Conservation (phyloP, 2,797 vertebrate species). For the Loris lydekkerianus region DNA sequence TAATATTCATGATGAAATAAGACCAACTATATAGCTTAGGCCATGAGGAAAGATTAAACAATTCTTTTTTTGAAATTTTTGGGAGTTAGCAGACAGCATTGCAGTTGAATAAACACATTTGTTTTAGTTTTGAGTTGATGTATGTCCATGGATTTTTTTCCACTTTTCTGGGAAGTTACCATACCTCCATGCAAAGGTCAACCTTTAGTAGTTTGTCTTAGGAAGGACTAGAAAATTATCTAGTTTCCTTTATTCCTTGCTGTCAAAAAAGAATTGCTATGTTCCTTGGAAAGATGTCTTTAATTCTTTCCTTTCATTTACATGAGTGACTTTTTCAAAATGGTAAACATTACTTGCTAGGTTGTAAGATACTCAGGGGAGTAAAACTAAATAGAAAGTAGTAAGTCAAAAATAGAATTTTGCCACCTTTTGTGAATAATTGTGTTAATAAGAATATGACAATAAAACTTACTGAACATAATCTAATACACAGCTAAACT, state of each 20-base stretch:
- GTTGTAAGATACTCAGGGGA: not conserved
- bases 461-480: not conserved
- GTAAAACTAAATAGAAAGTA: slow-evolving; percentile 33
- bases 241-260: not conserved
- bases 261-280: not conserved
- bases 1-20: not conserved
- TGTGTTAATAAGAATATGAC: slow-evolving; percentile 24
- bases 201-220: not conserved
- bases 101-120: not conserved
- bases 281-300: not conserved
- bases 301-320: slow-evolving; percentile 17
- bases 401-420: slow-evolving; percentile 2
- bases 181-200: not conserved
- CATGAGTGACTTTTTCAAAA: slow-evolving; percentile 20
- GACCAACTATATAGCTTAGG: not conserved
- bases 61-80: slow-evolving; percentile 3
- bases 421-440: slow-evolving; percentile 30
- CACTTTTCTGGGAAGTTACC: not conserved
- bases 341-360: not conserved
- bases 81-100: not conserved
- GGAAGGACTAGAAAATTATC: not conserved
- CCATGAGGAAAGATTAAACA: not conserved
- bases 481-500: not conserved
- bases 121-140: not conserved
- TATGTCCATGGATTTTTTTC: not conserved